Base-by-base conservation (phyloP, 2,797 vertebrate genomes). In the Sebastes paucispinis region DNA sequence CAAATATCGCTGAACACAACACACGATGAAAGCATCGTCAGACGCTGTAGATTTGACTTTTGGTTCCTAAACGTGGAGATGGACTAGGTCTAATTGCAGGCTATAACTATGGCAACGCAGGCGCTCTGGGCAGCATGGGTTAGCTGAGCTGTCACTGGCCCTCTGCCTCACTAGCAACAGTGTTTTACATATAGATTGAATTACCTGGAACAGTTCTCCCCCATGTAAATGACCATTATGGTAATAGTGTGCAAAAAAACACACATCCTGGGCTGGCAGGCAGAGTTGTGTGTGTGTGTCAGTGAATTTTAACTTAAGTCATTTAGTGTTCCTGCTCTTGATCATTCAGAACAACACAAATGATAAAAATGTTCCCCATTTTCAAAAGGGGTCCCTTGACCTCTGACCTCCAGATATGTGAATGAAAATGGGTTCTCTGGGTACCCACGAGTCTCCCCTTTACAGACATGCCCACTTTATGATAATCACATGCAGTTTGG, bases 171-270 rank as follows among this genome's bases (percentile, higher is more conserved):
- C 83, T 52, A 55, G 87, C 82, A 79, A 63, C 79, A 65, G 79
- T 87, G 92, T 93, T 95, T 95, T 95, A 94, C 95, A 95, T 95
- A 93, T 93, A 94, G 92, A 95, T 94, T 93, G 89, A 92, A 95
- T 95, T 94, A 95, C 86, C 86, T 81, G 85, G 68, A 88, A 92
- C 85, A 85, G 78, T 77, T 79, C 77, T 92, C 82, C 88, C 85
- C 90, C 91, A 94, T 94, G 92, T 91, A 94, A 94, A 93, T 91
- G 81, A 87, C 81, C 78, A 87, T 90, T 93, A 93, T 94, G 93
- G 85, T 92, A 94, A 95, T 92, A 59, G 43, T 25, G 78, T 29
- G 71, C 79, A 72, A 82, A 47, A 47, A 85, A 90, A 79, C 73
- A 80, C 81, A 65, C 86, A 84, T 77, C 75, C 74, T 65, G 63